phyloP scores from a whole-genome alignment of 2,888 invertebrate species.

The Chaetogeoica ovagalla region DNA sequence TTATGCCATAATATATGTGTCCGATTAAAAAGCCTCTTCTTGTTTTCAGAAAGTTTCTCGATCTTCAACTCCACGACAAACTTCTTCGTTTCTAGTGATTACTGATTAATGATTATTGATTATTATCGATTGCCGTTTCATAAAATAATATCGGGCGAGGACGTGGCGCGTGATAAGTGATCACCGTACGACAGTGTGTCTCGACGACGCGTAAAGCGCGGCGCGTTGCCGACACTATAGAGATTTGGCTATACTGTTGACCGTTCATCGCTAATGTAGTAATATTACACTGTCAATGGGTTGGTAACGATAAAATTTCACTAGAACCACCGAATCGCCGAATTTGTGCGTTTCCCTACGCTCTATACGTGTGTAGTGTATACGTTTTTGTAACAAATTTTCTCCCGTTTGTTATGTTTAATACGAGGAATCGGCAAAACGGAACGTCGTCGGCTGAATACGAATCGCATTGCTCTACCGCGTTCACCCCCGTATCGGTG shows the following conservation, averaged over 20 bases:
- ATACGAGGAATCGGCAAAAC: neutral
- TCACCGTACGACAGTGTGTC: no score
- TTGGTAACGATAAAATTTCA: constrained; percentile 46
- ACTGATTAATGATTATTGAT: no score
- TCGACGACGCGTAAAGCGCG: neutral
- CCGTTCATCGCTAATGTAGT: neutral
- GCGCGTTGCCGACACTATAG: neutral
- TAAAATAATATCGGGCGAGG: no score
- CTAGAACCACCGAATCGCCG: constrained; percentile 24
- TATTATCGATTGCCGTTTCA: no score
- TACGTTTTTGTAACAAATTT: constrained; percentile 9
- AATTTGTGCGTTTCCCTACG: constrained; percentile 18
- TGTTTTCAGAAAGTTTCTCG: no score
- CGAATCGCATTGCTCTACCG: neutral
- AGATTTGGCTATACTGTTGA: neutral
- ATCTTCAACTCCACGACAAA: no score
- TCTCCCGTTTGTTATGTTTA: constrained; percentile 35
- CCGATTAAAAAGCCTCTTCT: no score
- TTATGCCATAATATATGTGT: no score
- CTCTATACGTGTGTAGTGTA: constrained; percentile 27
- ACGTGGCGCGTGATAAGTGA: no score
- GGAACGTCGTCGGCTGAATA: constrained; percentile 20
- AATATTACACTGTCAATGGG: constrained; percentile 17
- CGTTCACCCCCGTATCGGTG: neutral
- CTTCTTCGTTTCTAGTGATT: no score